These are phyloP conservation scores for Chloroclysta siterata DNA, from an alignment of 2,888 invertebrate genomes.

Conservation along the genomic window DNA sequence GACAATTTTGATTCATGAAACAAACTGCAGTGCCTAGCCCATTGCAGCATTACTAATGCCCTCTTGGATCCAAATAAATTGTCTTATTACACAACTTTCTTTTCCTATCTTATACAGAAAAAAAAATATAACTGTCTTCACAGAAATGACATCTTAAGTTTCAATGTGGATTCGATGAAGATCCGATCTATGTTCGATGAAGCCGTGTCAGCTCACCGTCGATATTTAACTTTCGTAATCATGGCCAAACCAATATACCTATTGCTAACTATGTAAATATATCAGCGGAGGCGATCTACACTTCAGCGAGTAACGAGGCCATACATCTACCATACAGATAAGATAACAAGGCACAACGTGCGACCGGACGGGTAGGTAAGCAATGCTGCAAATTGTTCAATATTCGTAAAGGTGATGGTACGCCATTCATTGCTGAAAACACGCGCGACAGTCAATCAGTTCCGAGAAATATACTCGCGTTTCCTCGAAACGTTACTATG, in stretches of 20 bases:
- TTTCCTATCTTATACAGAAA: too few relatives aligned
- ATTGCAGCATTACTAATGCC: too few relatives aligned
- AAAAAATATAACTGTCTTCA: too few relatives aligned
- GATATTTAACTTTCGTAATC: constrained; percentile 22
- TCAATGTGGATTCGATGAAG: too few relatives aligned
- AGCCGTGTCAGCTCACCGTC: constrained; percentile 1
- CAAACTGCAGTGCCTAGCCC: too few relatives aligned
- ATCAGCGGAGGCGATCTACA: constrained; percentile 31
- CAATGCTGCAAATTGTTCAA: constrained; percentile 34
- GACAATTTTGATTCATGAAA: too few relatives aligned
- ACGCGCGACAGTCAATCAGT: constrained; percentile 75
- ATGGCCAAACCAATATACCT: constrained; percentile 21
- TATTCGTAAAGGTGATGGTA: constrained; percentile 51
- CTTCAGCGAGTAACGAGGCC: constrained; percentile 43
- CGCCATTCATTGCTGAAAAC: constrained; percentile 79
- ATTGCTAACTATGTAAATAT: constrained; percentile 28
- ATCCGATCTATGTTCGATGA: not conserved
- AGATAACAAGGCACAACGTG: constrained; percentile 41
- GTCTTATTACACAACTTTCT: too few relatives aligned
- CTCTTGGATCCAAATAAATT: too few relatives aligned
- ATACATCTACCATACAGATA: constrained; percentile 43
- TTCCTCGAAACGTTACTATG: constrained; percentile 82
- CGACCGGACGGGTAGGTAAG: constrained; percentile 13
- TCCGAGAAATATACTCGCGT: constrained; percentile 80
- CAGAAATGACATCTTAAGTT: too few relatives aligned